Conservation (phyloP, 1,140 invertebrate genomes). For the Nylanderia fulva region DNA sequence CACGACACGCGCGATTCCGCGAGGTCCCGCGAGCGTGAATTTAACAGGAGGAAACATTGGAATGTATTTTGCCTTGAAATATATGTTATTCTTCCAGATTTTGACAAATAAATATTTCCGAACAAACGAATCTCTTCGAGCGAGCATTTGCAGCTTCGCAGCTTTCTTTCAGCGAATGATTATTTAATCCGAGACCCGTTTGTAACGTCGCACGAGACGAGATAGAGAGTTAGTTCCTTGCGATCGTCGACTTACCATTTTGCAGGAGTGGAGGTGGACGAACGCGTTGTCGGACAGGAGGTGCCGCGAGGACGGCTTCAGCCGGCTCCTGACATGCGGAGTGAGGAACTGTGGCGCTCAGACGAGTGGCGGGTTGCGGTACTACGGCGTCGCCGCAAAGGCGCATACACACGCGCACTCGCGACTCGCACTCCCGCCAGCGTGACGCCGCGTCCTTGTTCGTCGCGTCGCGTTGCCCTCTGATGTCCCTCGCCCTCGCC, state of each 20-base stretch:
- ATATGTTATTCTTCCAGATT: too few relatives aligned
- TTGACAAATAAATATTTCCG: too few relatives aligned
- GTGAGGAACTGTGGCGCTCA: constrained; percentile 82
- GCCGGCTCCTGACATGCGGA: constrained; percentile 83
- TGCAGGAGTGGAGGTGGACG: constrained; percentile 64
- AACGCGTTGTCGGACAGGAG: constrained; percentile 41
- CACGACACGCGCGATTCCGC: neutral
- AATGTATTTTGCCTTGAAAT: too few relatives aligned
- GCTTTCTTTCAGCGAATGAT: too few relatives aligned
- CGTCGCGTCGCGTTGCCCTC: neutral
- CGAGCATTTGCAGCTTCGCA: too few relatives aligned
- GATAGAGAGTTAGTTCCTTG: neutral
- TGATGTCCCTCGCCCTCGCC: neutral
- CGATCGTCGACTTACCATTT: constrained; percentile 76
- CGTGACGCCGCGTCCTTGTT: neutral
- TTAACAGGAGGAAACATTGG: too few relatives aligned
- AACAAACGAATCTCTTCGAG: too few relatives aligned
- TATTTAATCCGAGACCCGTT: neutral
- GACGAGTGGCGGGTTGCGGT: constrained; percentile 72
- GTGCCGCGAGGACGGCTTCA: constrained; percentile 70
- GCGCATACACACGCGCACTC: constrained; percentile 81
- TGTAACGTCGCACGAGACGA: neutral
- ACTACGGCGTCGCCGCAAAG: constrained; percentile 78
- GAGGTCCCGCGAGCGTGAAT: too few relatives aligned
- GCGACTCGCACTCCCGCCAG: constrained; percentile 76